Conservation (phyloP, 2,797 vertebrate genomes). For the Sylvilagus floridanus region DNA sequence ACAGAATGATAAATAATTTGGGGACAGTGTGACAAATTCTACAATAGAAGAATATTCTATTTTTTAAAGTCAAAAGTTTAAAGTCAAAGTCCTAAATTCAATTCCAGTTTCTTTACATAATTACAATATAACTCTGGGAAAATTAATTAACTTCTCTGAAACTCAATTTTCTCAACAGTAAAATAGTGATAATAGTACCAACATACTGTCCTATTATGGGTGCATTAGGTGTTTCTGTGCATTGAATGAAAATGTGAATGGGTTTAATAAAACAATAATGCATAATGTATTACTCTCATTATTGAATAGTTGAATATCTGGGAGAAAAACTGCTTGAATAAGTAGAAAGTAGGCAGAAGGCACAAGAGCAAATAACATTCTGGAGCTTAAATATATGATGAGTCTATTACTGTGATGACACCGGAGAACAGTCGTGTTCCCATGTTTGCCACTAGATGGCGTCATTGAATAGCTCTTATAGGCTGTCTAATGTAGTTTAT, state of each 20-base stretch:
- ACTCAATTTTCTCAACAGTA: neutral
- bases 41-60: neutral
- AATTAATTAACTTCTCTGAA: neutral
- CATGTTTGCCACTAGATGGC: conserved; percentile 33
- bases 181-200: neutral
- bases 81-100: neutral
- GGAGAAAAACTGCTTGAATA: neutral
- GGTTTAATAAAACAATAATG: conserved; percentile 1
- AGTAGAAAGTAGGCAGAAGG: neutral
- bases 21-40: neutral
- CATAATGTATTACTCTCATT: neutral
- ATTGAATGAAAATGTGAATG: neutral
- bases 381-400: neutral
- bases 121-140: neutral
- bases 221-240: neutral
- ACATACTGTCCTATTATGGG: neutral
- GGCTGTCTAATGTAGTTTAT: neutral
- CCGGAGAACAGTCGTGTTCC: neutral
- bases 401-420: neutral
- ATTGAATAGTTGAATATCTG: neutral
- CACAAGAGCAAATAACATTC: neutral
- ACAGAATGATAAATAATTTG: neutral
- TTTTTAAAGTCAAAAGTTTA: neutral
- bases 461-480: neutral
- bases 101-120: neutral